Base-by-base conservation (phyloP, 2,113 vertebrate genomes). In the Antidorcas marsupialis region DNA sequence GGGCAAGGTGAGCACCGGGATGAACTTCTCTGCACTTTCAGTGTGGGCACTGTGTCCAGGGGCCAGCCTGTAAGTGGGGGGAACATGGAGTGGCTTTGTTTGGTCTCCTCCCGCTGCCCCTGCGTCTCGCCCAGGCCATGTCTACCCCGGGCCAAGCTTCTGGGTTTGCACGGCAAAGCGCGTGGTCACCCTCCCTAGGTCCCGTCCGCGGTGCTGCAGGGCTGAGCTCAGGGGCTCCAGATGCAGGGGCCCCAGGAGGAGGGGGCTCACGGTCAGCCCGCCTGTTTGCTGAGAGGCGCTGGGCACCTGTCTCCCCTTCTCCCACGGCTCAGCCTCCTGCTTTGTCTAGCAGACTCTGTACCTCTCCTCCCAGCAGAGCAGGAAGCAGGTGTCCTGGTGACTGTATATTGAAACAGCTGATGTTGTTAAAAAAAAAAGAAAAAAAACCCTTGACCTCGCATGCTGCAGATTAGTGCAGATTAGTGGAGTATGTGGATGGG, bases 141-240 rank as follows among this genome's bases (percentile, higher is more conserved):
- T 3, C 19, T 4, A 17, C 2, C 64, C 50, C 1, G 17, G 52
- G 25, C 62, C 52, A 21, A 27, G 62, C 0, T 0, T 53, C n/a
- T 36, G 4, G 10, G 62, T 28, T 53, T 55, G 50, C 1, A 2
- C 4, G 10, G 30, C 25, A 21, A 25, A 67, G 2, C 14, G 0
- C 4, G 9, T 39, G 23, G 67, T 13, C 8, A 14, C 76, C 67
- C 52, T 25, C 7, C 1, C 36, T 0, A 9, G 2, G 7, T 47
- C 53, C 53, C 19, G 3, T 21, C 57, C 19, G 7, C 0, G 2
- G 28, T 13, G 23, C 43, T 25, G 7, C 36, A 13, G 39, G 10
- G 2, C 28, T 0, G 5, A 16, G 33, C 25, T 8, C 10, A 1
- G 1, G 30, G 3, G 62, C 6, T 36, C 30, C 6, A 0, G 15